Conservation (phyloP, 1,140 invertebrate genomes). For the Euwallacea fornicatus region DNA sequence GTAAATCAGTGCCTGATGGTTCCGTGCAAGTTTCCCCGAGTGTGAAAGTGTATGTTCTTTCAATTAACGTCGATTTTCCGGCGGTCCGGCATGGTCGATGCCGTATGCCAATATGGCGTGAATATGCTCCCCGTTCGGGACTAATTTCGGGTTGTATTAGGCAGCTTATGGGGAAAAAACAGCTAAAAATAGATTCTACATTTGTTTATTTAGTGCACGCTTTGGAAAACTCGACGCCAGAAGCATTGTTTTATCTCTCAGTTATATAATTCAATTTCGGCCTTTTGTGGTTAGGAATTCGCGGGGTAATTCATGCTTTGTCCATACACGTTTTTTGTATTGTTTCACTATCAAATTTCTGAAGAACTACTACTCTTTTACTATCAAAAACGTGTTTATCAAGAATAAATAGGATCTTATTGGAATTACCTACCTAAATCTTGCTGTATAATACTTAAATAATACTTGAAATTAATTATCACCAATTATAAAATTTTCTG, state of each 20-base stretch:
- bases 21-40: neutral
- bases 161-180: neutral
- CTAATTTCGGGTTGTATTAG: neutral
- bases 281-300: conserved; percentile 1
- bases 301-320: neutral
- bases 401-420: too few species aligned
- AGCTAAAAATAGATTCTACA: too few species aligned
- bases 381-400: too few species aligned
- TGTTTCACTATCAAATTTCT: neutral
- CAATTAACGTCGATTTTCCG: neutral
- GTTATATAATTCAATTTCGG: neutral
- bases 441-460: too few species aligned
- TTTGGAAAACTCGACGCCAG: neutral
- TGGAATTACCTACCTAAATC: too few species aligned
- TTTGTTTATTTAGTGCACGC: too few species aligned
- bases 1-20: neutral
- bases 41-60: neutral
- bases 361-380: too few species aligned
- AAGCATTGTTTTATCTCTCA: neutral
- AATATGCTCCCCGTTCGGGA: conserved; percentile 7
- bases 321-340: neutral
- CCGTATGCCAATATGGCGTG: conserved; percentile 36
- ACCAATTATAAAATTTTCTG: neutral
- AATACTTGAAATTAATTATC: too few species aligned
- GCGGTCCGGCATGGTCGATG: conserved; percentile 25